Base-by-base conservation (phyloP, 2,888 invertebrate species). In the Orthosia gothica region DNA sequence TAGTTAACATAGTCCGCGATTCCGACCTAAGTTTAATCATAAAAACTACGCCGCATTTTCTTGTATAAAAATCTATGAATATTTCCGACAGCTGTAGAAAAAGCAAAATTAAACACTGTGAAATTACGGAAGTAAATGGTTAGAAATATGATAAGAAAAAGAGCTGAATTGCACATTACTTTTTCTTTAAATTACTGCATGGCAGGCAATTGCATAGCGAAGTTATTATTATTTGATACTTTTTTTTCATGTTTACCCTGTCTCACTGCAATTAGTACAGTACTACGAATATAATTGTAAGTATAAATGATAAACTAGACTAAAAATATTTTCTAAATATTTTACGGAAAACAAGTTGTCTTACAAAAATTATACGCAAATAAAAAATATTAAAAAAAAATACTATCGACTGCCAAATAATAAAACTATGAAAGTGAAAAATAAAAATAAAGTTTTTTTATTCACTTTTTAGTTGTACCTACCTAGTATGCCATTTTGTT, bases 101-200 rank as follows among this genome's bases (percentile, higher is more conserved):
- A 67, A 18, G 23, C 26, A 50, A 52, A n/a, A 74, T 67, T 49
- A 64, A 55, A 80, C 40, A 83, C 81, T 68, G 81, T 76, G 82
- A 82, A 84, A 84, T 74, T 70, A 32, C 61, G 16, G 61, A 72
- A 64, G 40, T 32, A 3, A 70, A 7, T 40, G 32, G 40, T 62
- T 72, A 61, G 4, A 54, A 67, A 57, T 52, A 47, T 70, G 82
- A 81, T 82, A 82, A 82, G 85, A 73, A 76, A 84, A 76, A 61
- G 67, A 66, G 4, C 32, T 50, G 50, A 50, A 73, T 52, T 23
- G 26, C 23, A 68, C 5, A 45, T 63, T 20, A 49, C 16, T 50
- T 58, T 64, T 78, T 49, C 49, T 32, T 47, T 32, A 57, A 58
- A 64, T 47, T 23, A 65, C 40, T 40, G n/a, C n/a, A n/a, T n/a